Evolutionary conservation across 2,888 invertebrate genomes (phyloP), one percentile per base, ranked within the genome.

Genomic region (Anorthoa munda): DNA sequence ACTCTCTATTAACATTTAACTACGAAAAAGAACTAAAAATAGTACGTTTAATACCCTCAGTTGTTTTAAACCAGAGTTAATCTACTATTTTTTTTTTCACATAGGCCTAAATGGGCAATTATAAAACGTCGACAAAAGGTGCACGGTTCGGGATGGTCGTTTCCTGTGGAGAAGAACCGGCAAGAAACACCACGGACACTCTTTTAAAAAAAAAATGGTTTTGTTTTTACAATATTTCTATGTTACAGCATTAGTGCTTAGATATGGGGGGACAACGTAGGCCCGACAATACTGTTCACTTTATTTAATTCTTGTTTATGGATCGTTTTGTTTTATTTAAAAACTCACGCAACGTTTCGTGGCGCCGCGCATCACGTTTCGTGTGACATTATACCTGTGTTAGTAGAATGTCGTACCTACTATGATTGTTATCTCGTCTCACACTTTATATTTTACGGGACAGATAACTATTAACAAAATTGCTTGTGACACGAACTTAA

Each of bases 381-480:
- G 39, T 66, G 66, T 64, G 50, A 69, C 59, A 66, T 75, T 82
- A 48, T 78, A 74, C 58, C n/a, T 12, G 5, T 55, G 55, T 59
- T 51, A 72, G 31, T 58, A 66, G 55, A 76, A 71, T 21, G 60
- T 55, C 65, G 59, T 39, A 39, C 39, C 64, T 63, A 39, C 55
- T 72, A 61, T 84, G 81, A 77, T 84, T 74, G 70, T 78, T 79
- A 84, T 79, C 82, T 74, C 50, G 66, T 56, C 63, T 67, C 67
- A 68, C 60, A 77, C 63, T 84, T 82, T 76, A 70, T 67, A 71
- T 77, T 77, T 79, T 68, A 68, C 63, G 31, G 17, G 63, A 73
- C 67, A 75, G 75, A 83, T 67, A 79, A 65, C 77, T 79, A 60
- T 77, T 73, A 75, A 81, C 72, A 68, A 75, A 81, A 83, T 83